These are phyloP conservation scores for Sebastes cheni DNA, from an alignment of 2,797 vertebrate genomes.

Conservation along the genomic window DNA sequence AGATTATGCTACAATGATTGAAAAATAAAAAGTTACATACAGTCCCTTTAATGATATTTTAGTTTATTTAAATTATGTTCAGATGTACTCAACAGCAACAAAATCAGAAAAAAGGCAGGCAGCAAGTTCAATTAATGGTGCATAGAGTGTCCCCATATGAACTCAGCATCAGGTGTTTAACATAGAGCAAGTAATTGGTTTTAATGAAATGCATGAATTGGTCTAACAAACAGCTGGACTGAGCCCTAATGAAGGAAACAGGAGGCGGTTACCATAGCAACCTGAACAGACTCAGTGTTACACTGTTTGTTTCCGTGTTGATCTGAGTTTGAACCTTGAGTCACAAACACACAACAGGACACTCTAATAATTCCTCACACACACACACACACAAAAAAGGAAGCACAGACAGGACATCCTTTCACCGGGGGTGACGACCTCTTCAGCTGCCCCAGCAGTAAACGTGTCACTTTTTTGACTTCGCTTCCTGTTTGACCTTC, in stretches of 20 bases:
- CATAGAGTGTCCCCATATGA: background rate
- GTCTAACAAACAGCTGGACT: background rate
- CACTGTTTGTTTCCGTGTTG: constrained; percentile 19
- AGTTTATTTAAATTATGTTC: background rate
- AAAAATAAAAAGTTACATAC: too few relatives aligned
- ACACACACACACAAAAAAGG: constrained; percentile 3
- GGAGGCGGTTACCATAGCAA: constrained; percentile 3
- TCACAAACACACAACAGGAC: constrained; percentile 16
- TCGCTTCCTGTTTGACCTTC: constrained; percentile 28
- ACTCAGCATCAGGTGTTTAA: background rate
- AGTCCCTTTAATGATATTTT: background rate
- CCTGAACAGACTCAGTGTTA: background rate
- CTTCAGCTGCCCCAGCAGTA: background rate
- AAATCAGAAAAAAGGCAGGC: too few relatives aligned
- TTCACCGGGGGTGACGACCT: constrained; percentile 16
- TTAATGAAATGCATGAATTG: background rate
- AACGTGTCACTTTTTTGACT: constrained; percentile 6
- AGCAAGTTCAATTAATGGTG: background rate
- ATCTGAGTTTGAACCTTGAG: background rate
- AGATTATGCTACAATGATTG: too few relatives aligned
- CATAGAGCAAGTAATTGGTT: background rate
- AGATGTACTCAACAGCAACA: background rate
- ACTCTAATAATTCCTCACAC: background rate
- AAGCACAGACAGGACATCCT: constrained; percentile 48
- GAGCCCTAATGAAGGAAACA: background rate